Base-by-base conservation (phyloP, 1,140 invertebrate genomes). In the Schlechtendalia chinensis region DNA sequence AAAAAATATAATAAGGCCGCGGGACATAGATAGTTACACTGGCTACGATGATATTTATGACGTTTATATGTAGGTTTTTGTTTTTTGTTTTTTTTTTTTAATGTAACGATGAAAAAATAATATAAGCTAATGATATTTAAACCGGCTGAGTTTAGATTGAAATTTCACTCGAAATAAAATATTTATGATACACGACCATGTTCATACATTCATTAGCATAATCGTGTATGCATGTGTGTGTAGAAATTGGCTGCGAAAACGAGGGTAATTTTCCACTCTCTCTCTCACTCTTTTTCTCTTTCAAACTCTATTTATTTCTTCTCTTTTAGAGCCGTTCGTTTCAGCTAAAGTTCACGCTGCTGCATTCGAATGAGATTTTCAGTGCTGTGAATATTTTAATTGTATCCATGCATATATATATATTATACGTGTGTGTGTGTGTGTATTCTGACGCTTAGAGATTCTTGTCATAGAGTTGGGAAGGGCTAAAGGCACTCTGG, bases 131-230 rank as follows among this genome's bases (percentile, higher is more conserved):
- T 72, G 19, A 72, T 72, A 54, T 54, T 53, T 54, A n/a, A 72
- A 53, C 17, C 47, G 27, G n/a, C 69, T 16, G 17, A 69, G 67
- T 74, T 74, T 74, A 56, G 12, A 39, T 6, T 75, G 27, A 24
- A 75, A 58, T 39, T 75, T 75, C 54, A 17, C 72, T 75, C 17
- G n/a, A 75, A 75, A 75, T 75, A 75, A 75, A 75, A 58, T 79
- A 79, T 79, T 79, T 79, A 79, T 63, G 39, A 79, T 17, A 79
- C 32, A 79, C 75, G 53, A 74, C 27, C 71, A n/a, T 56, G 53
- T 56, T n/a, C 39, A 63, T 79, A 79, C 39, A 50, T 75, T 45
- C 56, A 63, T 79, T 79, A 61, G 22, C 75, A 63, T 79, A 79
- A 79, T 79, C 75, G 75, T 79, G 39, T 47, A 17, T n/a, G 39